These are phyloP conservation scores for Troilus luridus DNA, from an alignment of 2,888 invertebrate genomes.

Conservation along the genomic window DNA sequence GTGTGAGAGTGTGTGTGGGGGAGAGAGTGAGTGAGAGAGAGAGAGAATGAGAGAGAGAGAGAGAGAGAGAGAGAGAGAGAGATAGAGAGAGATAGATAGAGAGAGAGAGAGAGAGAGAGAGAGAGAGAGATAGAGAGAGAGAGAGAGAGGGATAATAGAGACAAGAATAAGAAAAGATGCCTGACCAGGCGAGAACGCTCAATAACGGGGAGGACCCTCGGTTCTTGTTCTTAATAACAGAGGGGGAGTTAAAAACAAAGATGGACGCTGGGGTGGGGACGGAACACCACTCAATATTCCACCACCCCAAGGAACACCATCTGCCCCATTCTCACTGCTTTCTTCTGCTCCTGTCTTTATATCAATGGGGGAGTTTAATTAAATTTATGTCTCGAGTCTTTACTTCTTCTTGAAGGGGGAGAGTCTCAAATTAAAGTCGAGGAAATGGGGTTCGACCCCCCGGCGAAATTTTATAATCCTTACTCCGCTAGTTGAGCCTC, in stretches of 20 bases:
- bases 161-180: conserved; percentile 42
- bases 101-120: too few relatives aligned
- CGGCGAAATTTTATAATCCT: conserved; percentile 24
- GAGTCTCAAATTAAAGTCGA: conserved; percentile 40
- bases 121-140: not conserved
- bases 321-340: conserved; percentile 52
- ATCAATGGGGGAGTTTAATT: conserved; percentile 46
- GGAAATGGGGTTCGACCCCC: conserved; percentile 28
- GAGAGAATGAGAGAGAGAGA: too few relatives aligned
- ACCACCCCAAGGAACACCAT: conserved; percentile 51
- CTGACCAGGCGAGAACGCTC: conserved; percentile 42
- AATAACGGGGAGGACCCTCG: conserved; percentile 38
- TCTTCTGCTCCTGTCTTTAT: conserved; percentile 51
- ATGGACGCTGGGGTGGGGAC: conserved; percentile 51
- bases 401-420: conserved; percentile 40
- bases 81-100: not conserved
- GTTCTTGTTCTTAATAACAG: conserved; percentile 54
- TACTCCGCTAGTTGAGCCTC: conserved; percentile 3
- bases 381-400: conserved; percentile 48
- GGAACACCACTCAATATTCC: conserved; percentile 54
- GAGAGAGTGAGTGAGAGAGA: too few relatives aligned
- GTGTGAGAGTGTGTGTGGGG: too few relatives aligned
- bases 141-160: not conserved
- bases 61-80: not conserved
- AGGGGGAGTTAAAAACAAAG: conserved; percentile 54